A percentile compares a stretch with the other conserved stretches of the same genome.
phyloP scores from a whole-genome alignment of 2,888 invertebrate species.

The Hoplodrina blanda region DNA sequence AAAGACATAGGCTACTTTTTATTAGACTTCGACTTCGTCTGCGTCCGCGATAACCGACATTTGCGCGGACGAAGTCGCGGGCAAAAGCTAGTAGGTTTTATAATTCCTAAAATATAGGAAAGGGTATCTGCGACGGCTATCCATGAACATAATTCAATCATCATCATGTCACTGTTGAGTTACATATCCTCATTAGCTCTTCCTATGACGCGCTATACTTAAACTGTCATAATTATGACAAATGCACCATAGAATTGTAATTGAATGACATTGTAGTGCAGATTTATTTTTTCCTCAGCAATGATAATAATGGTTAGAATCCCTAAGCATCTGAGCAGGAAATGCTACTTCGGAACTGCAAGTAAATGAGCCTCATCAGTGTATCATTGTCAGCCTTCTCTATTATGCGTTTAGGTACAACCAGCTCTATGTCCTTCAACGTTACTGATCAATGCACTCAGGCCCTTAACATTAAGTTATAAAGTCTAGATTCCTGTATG shows the following conservation, averaged over 20 bases:
- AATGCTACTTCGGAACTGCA: conserved; percentile 36
- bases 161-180: not conserved
- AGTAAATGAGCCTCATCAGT: conserved; percentile 24
- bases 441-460: conserved; percentile 4
- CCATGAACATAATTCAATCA: conserved; percentile 2
- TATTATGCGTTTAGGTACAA: conserved; percentile 19
- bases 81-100: no score
- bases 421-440: conserved; percentile 5
- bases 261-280: not conserved
- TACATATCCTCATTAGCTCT: conserved; percentile 1
- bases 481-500: conserved; percentile 23
- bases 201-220: not conserved
- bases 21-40: no score
- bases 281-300: conserved; percentile 2
- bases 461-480: not conserved
- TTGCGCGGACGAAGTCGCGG: no score
- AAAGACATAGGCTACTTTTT: no score
- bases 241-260: conserved; percentile 6
- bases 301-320: conserved; percentile 1
- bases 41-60: no score
- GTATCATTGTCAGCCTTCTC: conserved; percentile 28
- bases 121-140: not conserved
- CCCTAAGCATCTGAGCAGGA: conserved; percentile 31
- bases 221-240: conserved; percentile 9
- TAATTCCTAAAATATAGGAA: not conserved